phyloP scores from a whole-genome alignment of 2,113 vertebrate genomes.

The Hippocampus comes region DNA sequence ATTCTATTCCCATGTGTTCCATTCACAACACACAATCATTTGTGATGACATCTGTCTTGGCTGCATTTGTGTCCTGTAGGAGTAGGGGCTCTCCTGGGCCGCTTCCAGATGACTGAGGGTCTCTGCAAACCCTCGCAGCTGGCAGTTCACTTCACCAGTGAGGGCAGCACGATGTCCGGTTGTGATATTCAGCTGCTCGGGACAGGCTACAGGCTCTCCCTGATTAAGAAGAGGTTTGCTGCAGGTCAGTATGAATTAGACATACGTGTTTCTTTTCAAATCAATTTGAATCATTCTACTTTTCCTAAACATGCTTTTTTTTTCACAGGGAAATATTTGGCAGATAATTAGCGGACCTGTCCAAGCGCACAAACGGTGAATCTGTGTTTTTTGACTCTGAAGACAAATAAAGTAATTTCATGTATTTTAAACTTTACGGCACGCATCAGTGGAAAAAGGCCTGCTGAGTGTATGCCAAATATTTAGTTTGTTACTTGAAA shows the following conservation, averaged over 20 bases:
- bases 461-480: slow-evolving; percentile 66
- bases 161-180: slow-evolving; percentile 92
- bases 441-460: slow-evolving; percentile 37
- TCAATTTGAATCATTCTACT: neutral
- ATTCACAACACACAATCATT: neutral
- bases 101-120: slow-evolving; percentile 88
- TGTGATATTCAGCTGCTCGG: slow-evolving; percentile 94
- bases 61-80: slow-evolving; percentile 65
- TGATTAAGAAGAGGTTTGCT: slow-evolving; percentile 96
- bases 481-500: slow-evolving; percentile 45
- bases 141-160: slow-evolving; percentile 92
- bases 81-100: slow-evolving; percentile 89
- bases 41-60: neutral
- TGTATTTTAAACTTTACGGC: slow-evolving; percentile 34
- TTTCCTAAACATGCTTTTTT: neutral
- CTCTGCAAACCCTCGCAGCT: slow-evolving; percentile 87
- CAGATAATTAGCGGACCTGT: slow-evolving; percentile 82
- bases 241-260: slow-evolving; percentile 77
- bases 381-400: slow-evolving; percentile 61
- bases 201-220: slow-evolving; percentile 90
- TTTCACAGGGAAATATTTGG: slow-evolving; percentile 94
- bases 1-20: neutral
- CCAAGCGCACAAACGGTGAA: slow-evolving; percentile 37
- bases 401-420: slow-evolving; percentile 47
- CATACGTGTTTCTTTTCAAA: neutral